Base-by-base conservation (phyloP, 2,113 vertebrate genomes). In the Mandrillus leucophaeus region DNA sequence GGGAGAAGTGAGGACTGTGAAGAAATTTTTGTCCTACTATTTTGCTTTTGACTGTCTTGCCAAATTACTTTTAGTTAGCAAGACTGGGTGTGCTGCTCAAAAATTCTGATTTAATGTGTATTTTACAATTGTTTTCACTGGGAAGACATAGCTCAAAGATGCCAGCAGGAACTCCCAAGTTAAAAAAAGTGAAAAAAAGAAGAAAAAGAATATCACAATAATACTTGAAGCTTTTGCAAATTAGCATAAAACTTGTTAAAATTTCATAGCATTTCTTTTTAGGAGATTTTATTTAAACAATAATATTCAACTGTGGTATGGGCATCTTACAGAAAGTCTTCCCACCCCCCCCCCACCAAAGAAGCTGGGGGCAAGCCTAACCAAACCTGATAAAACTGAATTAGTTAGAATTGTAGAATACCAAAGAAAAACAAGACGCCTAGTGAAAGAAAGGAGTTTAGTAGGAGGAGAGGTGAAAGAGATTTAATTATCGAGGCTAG, bases 171-270 rank as follows among this genome's bases (percentile, higher is more conserved):
- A 48, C 30, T 64, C 12, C 43, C 40, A 61, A 61, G 66, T 93
- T 68, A 45, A 82, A 72, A 68, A 70, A 8, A 45, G 0, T 35
- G 66, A 68, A 35, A 35, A 68, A 68, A 13, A 27, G n/a, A 64
- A 64, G 25, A 73, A 45, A n/a, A 94, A 90, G 22, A 84, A 76
- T 35, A 93, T 23, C 32, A n/a, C 17, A 82, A n/a, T 35, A 57
- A 70, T 17, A 59, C 79, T 52, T 81, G 81, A 68, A 90, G 40
- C 40, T 57, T 40, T 80, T 55, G 45, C 7, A 27, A n/a, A 78
- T 73, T 84, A 93, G 78, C 27, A 25, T 45, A 88, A 59, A 85
- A 68, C 64, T 85, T 73, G 20, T 93, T 92, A 91, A 96, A 86
- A 20, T 50, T 73, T 78, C 35, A 64, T 70, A 17, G 4, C 25